Evolutionary conservation across 2,888 invertebrate species (phyloP).

Genomic region (Chorisops tibialis): DNA sequence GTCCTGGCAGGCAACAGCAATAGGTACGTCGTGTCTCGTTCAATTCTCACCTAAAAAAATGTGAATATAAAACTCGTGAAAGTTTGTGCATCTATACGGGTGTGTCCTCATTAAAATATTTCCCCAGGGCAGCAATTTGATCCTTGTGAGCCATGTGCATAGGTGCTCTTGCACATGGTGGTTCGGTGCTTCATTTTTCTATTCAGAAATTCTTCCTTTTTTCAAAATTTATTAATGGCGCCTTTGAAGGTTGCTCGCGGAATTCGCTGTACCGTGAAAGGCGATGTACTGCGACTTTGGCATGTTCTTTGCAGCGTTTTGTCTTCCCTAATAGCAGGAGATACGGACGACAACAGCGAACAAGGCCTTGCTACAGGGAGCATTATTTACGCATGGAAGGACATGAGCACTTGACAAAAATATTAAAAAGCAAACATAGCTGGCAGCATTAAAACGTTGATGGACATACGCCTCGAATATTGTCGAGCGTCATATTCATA

Average conservation of each 20-base stretch:
- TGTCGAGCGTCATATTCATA: conserved; percentile 1
- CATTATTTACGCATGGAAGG: conserved; percentile 24
- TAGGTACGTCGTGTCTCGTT: neutral
- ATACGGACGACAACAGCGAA: conserved; percentile 11
- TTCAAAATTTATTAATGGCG: conserved; percentile 24
- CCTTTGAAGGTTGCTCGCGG: conserved; percentile 16
- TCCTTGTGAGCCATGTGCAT: neutral
- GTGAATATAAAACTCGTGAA: neutral
- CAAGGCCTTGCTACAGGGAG: conserved; percentile 5
- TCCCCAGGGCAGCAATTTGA: conserved; percentile 24
- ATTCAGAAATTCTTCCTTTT: conserved; percentile 12
- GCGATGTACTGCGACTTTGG: conserved; percentile 14
- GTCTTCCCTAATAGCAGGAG: neutral
- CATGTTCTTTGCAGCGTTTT: conserved; percentile 5
- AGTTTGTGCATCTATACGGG: conserved; percentile 10
- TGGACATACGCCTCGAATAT: conserved; percentile 20
- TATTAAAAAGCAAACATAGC: conserved; percentile 26
- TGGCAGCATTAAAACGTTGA: conserved; percentile 5
- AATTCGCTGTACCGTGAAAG: conserved; percentile 19
- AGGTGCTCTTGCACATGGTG: conserved; percentile 10
- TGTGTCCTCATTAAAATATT: conserved; percentile 29
- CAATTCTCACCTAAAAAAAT: conserved; percentile 16
- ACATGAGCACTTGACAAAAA: conserved; percentile 25
- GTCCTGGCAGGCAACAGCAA: too few species aligned
- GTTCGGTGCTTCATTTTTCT: conserved; percentile 1